Conservation (phyloP, 2,113 vertebrate species). For the Himantopus leucocephalus region DNA sequence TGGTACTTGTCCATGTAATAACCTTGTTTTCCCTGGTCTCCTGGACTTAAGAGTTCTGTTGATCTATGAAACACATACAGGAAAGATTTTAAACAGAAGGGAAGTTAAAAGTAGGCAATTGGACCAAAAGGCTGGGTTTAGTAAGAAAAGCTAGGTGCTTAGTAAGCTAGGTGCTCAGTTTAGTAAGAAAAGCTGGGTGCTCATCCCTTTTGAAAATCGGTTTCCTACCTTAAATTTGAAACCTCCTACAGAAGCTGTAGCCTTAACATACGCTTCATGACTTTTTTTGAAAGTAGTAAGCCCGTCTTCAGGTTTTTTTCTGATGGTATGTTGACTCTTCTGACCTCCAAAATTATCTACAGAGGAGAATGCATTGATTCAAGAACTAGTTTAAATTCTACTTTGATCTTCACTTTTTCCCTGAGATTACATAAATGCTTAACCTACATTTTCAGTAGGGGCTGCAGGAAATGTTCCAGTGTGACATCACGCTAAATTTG, state of each 20-base stretch:
- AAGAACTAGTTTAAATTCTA: background rate
- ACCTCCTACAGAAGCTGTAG: background rate
- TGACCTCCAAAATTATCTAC: background rate
- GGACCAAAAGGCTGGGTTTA: background rate
- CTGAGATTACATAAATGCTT: background rate
- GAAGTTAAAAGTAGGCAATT: background rate
- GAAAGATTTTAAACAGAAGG: background rate
- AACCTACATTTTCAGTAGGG: background rate
- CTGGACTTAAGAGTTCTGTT: background rate
- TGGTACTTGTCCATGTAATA: accelerated
- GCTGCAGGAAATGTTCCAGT: background rate
- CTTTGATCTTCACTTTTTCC: background rate
- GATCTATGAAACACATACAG: accelerated
- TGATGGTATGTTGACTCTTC: background rate
- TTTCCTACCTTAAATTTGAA: background rate
- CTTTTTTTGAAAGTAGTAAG: background rate
- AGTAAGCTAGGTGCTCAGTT: background rate
- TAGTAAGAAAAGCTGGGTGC: background rate
- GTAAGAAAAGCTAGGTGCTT: background rate
- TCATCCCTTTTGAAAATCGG: background rate
- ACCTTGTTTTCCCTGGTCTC: background rate
- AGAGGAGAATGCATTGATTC: background rate
- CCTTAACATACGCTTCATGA: accelerated
- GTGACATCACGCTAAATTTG: background rate
- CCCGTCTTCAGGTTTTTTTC: background rate